phyloP scores from a whole-genome alignment of 2,797 vertebrate species.

The Artibeus lituratus region DNA sequence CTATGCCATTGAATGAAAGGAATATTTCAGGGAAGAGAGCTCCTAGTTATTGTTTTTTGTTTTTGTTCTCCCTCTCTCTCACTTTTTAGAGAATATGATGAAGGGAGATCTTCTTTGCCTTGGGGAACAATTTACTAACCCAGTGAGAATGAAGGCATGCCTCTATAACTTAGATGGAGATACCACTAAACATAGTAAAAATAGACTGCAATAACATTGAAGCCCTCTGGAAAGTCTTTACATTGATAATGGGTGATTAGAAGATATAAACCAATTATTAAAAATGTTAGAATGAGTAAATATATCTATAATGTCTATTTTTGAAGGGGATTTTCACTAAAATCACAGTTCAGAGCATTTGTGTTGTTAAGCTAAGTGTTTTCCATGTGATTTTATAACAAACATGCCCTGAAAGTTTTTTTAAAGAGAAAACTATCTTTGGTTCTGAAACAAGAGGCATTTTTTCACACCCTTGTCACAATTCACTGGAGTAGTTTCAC shows the following conservation, averaged over 20 bases:
- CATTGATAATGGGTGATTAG: background rate
- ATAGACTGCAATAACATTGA: accelerated
- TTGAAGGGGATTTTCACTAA: background rate
- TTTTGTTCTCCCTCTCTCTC: conserved; percentile 2
- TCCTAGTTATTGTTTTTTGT: background rate
- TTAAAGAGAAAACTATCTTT: background rate
- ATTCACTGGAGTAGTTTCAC: background rate
- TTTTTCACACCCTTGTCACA: background rate
- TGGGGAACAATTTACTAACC: background rate
- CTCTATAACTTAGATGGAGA: background rate
- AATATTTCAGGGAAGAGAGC: background rate
- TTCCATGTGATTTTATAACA: background rate
- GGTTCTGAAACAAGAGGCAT: background rate
- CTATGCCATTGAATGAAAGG: background rate
- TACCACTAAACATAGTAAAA: background rate
- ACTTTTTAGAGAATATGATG: conserved; percentile 12
- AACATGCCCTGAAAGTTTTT: background rate
- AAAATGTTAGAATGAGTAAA: background rate
- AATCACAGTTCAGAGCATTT: background rate
- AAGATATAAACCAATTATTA: background rate
- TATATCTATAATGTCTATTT: background rate
- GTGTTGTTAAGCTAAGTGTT: background rate
- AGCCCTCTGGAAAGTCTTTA: background rate
- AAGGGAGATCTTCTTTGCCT: background rate
- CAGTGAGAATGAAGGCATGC: background rate